These are phyloP conservation scores for Pogoniulus pusillus DNA, from an alignment of 2,797 vertebrate species.

Conservation along the genomic window DNA sequence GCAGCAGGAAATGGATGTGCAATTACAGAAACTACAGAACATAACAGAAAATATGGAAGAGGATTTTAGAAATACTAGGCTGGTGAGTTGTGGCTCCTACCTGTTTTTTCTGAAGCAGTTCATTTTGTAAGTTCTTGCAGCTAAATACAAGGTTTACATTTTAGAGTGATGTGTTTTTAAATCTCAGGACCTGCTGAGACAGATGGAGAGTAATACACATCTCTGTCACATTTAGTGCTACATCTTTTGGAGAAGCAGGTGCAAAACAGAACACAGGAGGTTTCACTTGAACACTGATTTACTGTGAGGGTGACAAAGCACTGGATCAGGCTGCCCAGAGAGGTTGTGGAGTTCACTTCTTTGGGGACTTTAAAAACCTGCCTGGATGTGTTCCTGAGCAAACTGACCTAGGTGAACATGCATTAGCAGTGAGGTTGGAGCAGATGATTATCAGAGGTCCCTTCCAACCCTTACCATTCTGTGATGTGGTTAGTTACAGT, in stretches of 20 bases:
- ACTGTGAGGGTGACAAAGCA: too few species aligned
- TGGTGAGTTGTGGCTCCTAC: constrained; percentile 69
- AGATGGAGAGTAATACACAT: not conserved
- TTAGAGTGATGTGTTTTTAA: not conserved
- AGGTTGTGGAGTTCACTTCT: too few species aligned
- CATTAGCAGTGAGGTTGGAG: too few species aligned
- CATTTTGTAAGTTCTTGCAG: not conserved
- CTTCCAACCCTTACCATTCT: too few species aligned
- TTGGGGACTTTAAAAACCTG: too few species aligned
- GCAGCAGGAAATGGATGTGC: constrained; percentile 82
- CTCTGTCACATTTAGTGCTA: not conserved
- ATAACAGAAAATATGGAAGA: constrained; percentile 86
- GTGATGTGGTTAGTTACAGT: not conserved
- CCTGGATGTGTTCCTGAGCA: too few species aligned
- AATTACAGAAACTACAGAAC: constrained; percentile 82
- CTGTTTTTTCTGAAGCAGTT: not conserved
- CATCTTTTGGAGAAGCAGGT: not conserved
- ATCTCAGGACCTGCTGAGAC: not conserved
- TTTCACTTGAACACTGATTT: too few species aligned
- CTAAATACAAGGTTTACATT: not conserved
- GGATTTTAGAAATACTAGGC: constrained; percentile 80
- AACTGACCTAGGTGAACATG: too few species aligned
- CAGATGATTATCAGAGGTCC: too few species aligned
- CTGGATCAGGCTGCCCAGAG: too few species aligned
- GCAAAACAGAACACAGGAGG: too few species aligned